These are phyloP conservation scores for Scelioninae gen. 1 DNA, from an alignment of 2,888 invertebrate species.

Conservation along the genomic window DNA sequence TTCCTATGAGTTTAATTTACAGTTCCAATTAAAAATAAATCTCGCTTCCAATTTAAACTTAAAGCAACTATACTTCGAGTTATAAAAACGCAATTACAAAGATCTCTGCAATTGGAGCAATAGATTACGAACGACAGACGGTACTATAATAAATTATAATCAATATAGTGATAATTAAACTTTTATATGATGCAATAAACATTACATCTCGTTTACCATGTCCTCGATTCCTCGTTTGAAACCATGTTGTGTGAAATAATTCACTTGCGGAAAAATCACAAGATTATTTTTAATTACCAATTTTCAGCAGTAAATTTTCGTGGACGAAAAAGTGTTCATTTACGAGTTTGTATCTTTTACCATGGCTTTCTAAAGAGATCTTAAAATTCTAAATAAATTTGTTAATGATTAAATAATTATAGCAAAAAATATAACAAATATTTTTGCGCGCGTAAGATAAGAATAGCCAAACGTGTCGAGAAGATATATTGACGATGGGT, in stretches of 20 bases:
- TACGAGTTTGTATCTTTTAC: no score
- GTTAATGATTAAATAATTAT: conserved; percentile 54
- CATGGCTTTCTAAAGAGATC: no score
- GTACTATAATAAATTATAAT: conserved; percentile 23
- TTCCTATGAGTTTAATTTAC: conserved; percentile 23
- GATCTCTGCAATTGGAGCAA: conserved; percentile 30
- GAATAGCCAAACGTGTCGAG: conserved; percentile 51
- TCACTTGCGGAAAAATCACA: conserved; percentile 1
- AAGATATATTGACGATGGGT: conserved; percentile 53
- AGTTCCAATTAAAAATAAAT: conserved; percentile 26
- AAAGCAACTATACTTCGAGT: conserved; percentile 13
- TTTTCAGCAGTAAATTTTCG: no score
- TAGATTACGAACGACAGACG: conserved; percentile 18
- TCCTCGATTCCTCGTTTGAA: conserved; percentile 9
- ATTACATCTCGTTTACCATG: conserved; percentile 1
- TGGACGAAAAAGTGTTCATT: no score
- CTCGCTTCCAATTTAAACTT: conserved; percentile 25
- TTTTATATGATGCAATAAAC: conserved; percentile 6
- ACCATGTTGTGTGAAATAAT: neutral
- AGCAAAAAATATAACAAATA: conserved; percentile 42
- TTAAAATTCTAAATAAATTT: no score
- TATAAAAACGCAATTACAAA: conserved; percentile 20
- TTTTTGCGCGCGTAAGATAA: conserved; percentile 39
- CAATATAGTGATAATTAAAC: conserved; percentile 13
- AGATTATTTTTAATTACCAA: no score